Evolutionary conservation across 1,140 invertebrate species (phyloP), one percentile per base, ranked within the genome.

Genomic region (Ceratitis capitata): DNA sequence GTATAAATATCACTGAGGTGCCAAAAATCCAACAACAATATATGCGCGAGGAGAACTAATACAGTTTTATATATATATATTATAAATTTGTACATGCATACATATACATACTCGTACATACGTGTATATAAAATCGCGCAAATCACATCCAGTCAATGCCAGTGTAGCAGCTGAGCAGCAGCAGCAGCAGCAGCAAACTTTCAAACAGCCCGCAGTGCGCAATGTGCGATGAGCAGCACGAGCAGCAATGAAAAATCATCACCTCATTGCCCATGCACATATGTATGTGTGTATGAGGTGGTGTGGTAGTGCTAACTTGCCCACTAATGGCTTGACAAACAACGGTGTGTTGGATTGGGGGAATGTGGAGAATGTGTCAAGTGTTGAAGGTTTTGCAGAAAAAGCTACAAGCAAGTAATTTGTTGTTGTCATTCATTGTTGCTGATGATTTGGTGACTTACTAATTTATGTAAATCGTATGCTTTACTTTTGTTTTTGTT

Each of bases 321-420:
- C 2, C 39, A 45, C 9, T 78, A 78, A 78, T 26, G n/a, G n/a
- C 69, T 78, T 14, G 64, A n/a, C 64, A 69, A 69, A 69, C 35
- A 69, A 19, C 56, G 4, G n/a, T 26, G 56, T 19, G 12, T 69
- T 16, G 35, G 23, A 58, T 10, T 2, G 19, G 53, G 32, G 3
- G 35, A 42, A 19, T 69, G 64, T 69, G 53, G 53, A n/a, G 19
- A 56, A 23, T 53, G 12, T 12, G 51, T 19, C 19, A n/a, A 56
- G 19, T 23, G 53, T 23, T 56, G 56, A 32, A 61, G 23, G 58
- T 69, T 69, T 69, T 69, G 64, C 64, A 69, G 64, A 69, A 69
- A 69, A 3, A 39, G 32, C 64, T 69, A 3, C 32, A 69, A 19
- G 64, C 64, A 26, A 7, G 3, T 7, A 61, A 14, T 29, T 61